Evolutionary conservation across 1,140 invertebrate genomes (phyloP).

Genomic region (Eriosoma lanigerum): DNA sequence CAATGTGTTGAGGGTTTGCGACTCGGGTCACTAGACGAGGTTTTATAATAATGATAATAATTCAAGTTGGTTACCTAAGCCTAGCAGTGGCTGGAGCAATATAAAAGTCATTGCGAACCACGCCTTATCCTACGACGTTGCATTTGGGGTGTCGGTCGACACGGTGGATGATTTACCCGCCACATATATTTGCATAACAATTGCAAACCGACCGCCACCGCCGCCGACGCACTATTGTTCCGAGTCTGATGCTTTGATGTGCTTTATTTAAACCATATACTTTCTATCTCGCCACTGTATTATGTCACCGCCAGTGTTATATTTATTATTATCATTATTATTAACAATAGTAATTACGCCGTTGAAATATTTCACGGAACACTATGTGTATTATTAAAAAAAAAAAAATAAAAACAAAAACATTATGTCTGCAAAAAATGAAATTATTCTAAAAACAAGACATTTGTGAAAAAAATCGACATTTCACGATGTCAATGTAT

Average conservation of each 20-base stretch:
- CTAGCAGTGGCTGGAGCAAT: background rate
- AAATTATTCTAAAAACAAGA: too few species aligned
- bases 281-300: conserved; percentile 27
- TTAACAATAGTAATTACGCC: too few species aligned
- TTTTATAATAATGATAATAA: conserved; percentile 17
- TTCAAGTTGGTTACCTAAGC: conserved; percentile 29
- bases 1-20: too few species aligned
- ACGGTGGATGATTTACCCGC: conserved; percentile 30
- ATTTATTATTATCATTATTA: too few species aligned
- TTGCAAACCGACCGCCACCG: background rate
- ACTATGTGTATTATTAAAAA: too few species aligned
- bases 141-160: conserved; percentile 3
- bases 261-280: conserved; percentile 47
- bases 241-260: background rate
- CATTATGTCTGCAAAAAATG: too few species aligned
- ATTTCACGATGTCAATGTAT: too few species aligned
- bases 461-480: too few species aligned
- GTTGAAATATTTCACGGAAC: too few species aligned
- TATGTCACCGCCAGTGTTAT: background rate
- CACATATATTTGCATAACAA: conserved; percentile 44
- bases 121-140: background rate
- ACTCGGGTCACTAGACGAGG: too few species aligned
- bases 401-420: too few species aligned
- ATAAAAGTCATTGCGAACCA: conserved; percentile 23
- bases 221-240: background rate